Evolutionary conservation across 2,113 vertebrate species (phyloP).

Genomic region (Uropsilus gracilis): DNA sequence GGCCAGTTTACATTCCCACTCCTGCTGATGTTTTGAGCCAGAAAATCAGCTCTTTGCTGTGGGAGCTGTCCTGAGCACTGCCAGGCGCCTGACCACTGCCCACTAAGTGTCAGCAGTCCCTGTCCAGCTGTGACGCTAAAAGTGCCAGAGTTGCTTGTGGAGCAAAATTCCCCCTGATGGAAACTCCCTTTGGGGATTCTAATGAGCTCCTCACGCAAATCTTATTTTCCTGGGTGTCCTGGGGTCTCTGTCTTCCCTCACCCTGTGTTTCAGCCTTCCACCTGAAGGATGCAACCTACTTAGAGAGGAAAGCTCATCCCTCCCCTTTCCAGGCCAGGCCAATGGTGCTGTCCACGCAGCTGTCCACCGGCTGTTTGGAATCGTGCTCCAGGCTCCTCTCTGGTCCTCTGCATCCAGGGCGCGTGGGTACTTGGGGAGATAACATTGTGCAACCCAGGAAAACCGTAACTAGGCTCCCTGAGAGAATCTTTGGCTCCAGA

Average conservation of each 20-base stretch:
- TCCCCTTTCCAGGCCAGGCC: background rate
- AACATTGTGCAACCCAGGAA: background rate
- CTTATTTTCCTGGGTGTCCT: background rate
- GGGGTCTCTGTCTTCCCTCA: background rate
- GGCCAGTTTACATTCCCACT: no score
- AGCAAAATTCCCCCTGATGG: background rate
- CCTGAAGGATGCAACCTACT: background rate
- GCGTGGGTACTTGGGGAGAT: background rate
- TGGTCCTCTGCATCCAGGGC: background rate
- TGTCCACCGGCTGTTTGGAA: background rate
- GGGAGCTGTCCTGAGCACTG: background rate
- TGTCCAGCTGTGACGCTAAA: background rate
- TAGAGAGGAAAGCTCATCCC: background rate
- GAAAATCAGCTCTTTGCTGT: background rate
- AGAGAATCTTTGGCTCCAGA: background rate
- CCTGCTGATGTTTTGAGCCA: background rate
- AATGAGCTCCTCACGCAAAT: background rate
- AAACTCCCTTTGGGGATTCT: background rate
- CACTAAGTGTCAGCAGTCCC: background rate
- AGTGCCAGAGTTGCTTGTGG: background rate
- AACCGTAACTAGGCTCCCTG: background rate
- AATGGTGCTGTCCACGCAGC: background rate
- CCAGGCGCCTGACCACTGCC: background rate
- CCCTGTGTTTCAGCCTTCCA: background rate
- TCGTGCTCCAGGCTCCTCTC: fast-evolving